Conservation (phyloP, 2,888 invertebrate species). For the Athalia circularis region DNA sequence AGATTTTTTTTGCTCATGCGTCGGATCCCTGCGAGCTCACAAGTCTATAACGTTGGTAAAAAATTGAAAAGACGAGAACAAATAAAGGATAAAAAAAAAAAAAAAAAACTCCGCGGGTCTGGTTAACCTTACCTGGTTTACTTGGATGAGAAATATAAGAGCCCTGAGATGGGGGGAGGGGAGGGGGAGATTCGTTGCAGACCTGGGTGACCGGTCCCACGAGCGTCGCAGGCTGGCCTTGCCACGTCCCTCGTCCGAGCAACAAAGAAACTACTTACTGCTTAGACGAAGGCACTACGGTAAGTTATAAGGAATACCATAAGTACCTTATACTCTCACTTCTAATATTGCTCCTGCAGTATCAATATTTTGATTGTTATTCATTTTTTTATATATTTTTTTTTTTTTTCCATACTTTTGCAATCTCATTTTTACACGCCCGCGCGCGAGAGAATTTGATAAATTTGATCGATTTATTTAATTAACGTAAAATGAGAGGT, state of each 20-base stretch:
- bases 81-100: neutral
- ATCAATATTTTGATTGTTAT: no score
- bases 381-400: neutral
- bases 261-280: constrained; percentile 49
- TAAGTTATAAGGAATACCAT: constrained; percentile 27
- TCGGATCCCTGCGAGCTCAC: no score
- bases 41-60: no score
- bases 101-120: constrained; percentile 12
- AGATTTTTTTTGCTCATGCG: no score
- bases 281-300: constrained; percentile 31
- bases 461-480: no score
- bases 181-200: constrained; percentile 52
- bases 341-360: neutral
- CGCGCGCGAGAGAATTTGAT: no score
- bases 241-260: constrained; percentile 49
- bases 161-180: constrained; percentile 6
- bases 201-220: constrained; percentile 64
- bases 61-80: no score
- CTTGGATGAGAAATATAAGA: constrained; percentile 23
- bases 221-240: constrained; percentile 60
- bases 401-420: no score
- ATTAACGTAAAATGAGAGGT: no score
- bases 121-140: constrained; percentile 37
- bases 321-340: neutral
- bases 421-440: no score